These are phyloP conservation scores for Philereme vetulata DNA, from an alignment of 2,888 invertebrate genomes.

Conservation along the genomic window DNA sequence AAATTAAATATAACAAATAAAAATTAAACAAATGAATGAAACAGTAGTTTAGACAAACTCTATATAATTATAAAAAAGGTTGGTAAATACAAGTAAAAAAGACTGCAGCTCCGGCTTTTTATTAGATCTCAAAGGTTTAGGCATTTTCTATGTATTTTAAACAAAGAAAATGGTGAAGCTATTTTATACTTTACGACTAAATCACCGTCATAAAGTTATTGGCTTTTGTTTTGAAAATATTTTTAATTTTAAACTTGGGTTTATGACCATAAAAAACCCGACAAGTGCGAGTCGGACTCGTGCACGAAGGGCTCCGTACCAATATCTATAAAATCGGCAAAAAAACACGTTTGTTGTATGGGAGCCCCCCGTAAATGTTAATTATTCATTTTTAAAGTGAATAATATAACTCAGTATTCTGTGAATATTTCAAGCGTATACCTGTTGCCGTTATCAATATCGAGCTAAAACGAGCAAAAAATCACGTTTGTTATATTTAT, in stretches of 20 bases:
- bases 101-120: slow-evolving; percentile 33
- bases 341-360: too few species aligned
- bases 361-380: too few species aligned
- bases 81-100: slow-evolving; percentile 15
- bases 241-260: slow-evolving; percentile 47
- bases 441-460: too few species aligned
- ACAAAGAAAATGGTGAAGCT: slow-evolving; percentile 32
- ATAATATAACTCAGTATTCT: too few species aligned
- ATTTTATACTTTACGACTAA: slow-evolving; percentile 46
- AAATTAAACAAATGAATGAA: background rate
- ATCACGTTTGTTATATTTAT: too few species aligned
- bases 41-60: slow-evolving; percentile 7
- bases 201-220: slow-evolving; percentile 42
- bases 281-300: too few species aligned
- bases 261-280: slow-evolving; percentile 18
- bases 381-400: too few species aligned
- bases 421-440: too few species aligned
- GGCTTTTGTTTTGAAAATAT: slow-evolving; percentile 38
- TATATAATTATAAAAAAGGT: slow-evolving; percentile 6
- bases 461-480: too few species aligned
- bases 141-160: slow-evolving; percentile 25
- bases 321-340: too few species aligned
- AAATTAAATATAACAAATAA: background rate
- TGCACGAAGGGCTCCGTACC: too few species aligned
- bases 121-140: slow-evolving; percentile 26